phyloP scores from a whole-genome alignment of 2,888 invertebrate species.

The Acronicta psi region DNA sequence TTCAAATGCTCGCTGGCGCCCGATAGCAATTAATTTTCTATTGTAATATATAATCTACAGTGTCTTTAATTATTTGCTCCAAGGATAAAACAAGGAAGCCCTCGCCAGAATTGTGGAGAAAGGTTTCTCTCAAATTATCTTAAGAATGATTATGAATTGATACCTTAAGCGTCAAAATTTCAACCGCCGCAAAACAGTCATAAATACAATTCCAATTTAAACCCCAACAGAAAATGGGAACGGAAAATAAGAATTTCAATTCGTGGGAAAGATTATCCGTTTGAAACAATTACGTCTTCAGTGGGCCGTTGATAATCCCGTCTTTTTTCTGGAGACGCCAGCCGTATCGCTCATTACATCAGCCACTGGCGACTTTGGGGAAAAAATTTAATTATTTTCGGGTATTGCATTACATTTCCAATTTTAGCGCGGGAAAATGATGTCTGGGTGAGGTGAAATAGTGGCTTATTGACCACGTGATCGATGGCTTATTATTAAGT shows the following conservation, averaged over 20 bases:
- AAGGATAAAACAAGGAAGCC: no score
- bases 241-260: conserved; percentile 51
- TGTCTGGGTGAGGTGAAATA: conserved; percentile 18
- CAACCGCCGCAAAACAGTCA: background rate
- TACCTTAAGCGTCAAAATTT: background rate
- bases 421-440: conserved; percentile 50
- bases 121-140: no score
- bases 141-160: background rate
- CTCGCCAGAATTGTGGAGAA: no score
- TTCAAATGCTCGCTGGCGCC: no score
- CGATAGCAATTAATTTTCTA: no score
- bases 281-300: conserved; percentile 56
- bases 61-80: no score
- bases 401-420: conserved; percentile 60
- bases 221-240: conserved; percentile 18
- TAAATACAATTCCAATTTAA: conserved; percentile 8
- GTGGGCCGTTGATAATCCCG: conserved; percentile 52
- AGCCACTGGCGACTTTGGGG: conserved; percentile 50
- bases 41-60: no score
- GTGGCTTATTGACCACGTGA: conserved; percentile 1
- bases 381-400: conserved; percentile 57
- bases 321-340: conserved; percentile 42
- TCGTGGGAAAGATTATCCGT: conserved; percentile 55
- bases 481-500: background rate
- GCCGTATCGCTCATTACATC: conserved; percentile 49